A percentile compares a stretch with the other conserved stretches of the same genome.
Evolutionary conservation across 2,113 vertebrate species (phyloP).

Genomic region (Tachysurus vachellii): DNA sequence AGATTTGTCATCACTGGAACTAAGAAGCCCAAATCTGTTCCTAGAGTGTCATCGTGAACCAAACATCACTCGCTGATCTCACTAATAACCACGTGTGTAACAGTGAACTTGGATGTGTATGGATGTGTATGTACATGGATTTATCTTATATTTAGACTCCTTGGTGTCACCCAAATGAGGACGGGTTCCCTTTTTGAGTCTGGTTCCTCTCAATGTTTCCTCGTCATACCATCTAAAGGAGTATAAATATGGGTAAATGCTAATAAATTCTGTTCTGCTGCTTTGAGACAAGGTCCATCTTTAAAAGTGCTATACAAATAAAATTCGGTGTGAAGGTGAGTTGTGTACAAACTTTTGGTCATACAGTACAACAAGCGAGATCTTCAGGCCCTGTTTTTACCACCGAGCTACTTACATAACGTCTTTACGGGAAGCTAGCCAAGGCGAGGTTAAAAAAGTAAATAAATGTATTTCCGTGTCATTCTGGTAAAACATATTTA

Average conservation of each 20-base stretch:
- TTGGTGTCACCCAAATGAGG: too few relatives aligned
- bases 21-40: neutral
- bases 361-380: neutral
- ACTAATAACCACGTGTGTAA: neutral
- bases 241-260: too few relatives aligned
- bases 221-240: too few relatives aligned
- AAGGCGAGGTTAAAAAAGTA: slow-evolving; percentile 2
- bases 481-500: slow-evolving; percentile 10
- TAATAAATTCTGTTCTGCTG: too few relatives aligned
- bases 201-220: too few relatives aligned
- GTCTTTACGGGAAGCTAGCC: neutral
- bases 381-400: neutral
- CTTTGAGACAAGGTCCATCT: too few relatives aligned
- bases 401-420: neutral
- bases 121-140: too few relatives aligned
- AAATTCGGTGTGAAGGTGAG: neutral
- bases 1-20: neutral
- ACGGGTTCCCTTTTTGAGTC: too few relatives aligned
- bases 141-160: too few relatives aligned
- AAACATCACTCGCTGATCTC: neutral
- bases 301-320: too few relatives aligned
- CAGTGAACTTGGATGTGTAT: too few relatives aligned
- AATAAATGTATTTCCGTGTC: neutral
- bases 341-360: neutral
- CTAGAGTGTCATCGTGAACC: neutral